Percentiles rank a stretch among this genome's conserved stretches.
phyloP scores from a whole-genome alignment of 2,888 invertebrate genomes.

The Cheilosia pagana region DNA sequence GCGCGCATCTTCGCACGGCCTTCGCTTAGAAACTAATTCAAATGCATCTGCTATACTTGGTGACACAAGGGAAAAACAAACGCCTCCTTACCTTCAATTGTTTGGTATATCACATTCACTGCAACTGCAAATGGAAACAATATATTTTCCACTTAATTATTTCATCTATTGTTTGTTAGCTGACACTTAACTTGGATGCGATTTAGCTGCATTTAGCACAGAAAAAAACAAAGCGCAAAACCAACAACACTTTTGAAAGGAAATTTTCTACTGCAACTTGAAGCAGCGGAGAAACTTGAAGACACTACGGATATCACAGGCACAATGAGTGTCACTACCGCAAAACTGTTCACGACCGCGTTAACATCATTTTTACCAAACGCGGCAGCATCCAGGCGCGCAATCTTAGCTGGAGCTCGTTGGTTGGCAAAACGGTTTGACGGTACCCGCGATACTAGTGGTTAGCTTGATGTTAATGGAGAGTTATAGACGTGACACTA shows the following conservation, averaged over 20 bases:
- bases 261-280: slow-evolving; percentile 35
- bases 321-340: slow-evolving; percentile 36
- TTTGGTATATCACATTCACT: slow-evolving; percentile 53
- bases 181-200: slow-evolving; percentile 65
- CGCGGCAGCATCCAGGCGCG: not conserved
- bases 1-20: slow-evolving; percentile 26
- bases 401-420: not conserved
- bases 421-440: slow-evolving; percentile 39
- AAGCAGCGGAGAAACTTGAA: slow-evolving; percentile 47
- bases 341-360: slow-evolving; percentile 46
- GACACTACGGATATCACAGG: slow-evolving; percentile 38
- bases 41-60: not conserved
- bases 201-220: slow-evolving; percentile 32
- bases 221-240: slow-evolving; percentile 23
- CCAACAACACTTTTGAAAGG: slow-evolving; percentile 31
- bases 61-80: slow-evolving; percentile 1
- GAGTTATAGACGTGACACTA: slow-evolving; percentile 50
- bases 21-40: slow-evolving; percentile 16
- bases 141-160: slow-evolving; percentile 69
- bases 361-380: slow-evolving; percentile 48
- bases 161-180: slow-evolving; percentile 40
- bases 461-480: slow-evolving; percentile 38
- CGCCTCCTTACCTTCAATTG: slow-evolving; percentile 65
- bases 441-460: slow-evolving; percentile 36
- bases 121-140: slow-evolving; percentile 16